These are phyloP conservation scores for Phylloscopus collybita DNA, from an alignment of 2,797 vertebrate species.

Conservation along the genomic window DNA sequence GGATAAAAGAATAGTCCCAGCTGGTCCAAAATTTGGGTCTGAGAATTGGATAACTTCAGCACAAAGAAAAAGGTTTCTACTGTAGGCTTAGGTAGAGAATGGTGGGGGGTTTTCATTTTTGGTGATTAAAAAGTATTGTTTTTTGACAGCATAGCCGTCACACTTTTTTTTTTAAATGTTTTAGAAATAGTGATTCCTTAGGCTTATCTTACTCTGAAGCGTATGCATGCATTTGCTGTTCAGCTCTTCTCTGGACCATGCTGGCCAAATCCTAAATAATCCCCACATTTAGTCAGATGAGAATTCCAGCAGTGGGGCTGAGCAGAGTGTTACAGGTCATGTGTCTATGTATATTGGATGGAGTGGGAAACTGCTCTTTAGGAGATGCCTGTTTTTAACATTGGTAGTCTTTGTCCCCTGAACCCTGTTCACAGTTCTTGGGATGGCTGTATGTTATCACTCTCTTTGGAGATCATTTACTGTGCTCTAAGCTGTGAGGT, in stretches of 20 bases:
- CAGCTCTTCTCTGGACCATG: neutral
- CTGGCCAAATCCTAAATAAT: conserved; percentile 39
- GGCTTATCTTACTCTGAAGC: neutral
- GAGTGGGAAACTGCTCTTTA: conserved; percentile 1
- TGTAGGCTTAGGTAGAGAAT: neutral
- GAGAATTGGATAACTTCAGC: neutral
- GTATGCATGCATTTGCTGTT: neutral
- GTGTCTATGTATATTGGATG: neutral
- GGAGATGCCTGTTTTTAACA: neutral
- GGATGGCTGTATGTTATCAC: neutral
- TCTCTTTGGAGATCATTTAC: conserved; percentile 23
- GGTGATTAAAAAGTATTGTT: neutral
- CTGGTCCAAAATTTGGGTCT: neutral
- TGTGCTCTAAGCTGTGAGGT: neutral
- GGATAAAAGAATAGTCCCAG: neutral
- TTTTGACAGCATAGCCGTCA: neutral
- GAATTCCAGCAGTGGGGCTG: neutral
- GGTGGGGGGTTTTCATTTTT: neutral
- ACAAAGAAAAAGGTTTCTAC: neutral
- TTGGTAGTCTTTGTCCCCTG: neutral
- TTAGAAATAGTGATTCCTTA: neutral
- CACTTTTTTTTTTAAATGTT: neutral
- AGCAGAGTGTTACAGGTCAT: neutral
- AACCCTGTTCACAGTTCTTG: neutral
- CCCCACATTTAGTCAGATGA: conserved; percentile 22